phyloP scores from a whole-genome alignment of 2,888 invertebrate species.

The Rhopalosiphum nymphaeae region DNA sequence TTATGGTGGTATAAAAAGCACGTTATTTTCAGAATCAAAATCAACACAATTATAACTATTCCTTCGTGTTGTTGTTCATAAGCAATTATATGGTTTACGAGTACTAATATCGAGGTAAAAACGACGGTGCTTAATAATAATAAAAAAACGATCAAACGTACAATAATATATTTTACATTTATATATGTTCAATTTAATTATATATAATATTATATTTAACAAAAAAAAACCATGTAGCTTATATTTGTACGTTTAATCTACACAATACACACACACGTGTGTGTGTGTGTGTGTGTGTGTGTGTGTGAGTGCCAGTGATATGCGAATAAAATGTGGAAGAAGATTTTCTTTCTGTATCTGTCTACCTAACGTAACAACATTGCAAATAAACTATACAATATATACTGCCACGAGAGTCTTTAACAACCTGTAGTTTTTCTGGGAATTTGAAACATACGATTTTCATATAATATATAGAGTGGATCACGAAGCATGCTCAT shows the following conservation, averaged over 20 bases:
- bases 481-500: not conserved
- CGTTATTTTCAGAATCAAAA: not conserved
- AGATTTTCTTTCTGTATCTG: not conserved
- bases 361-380: not conserved
- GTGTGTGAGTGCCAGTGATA: not conserved
- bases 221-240: not conserved
- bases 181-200: no score
- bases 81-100: not conserved
- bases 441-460: not conserved
- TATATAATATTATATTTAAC: not conserved
- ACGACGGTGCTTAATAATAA: not conserved
- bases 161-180: not conserved
- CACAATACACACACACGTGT: no score
- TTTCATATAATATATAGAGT: not conserved
- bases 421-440: slow-evolving; percentile 30
- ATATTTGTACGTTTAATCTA: not conserved
- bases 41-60: not conserved
- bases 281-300: not conserved
- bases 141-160: not conserved
- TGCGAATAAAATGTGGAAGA: not conserved
- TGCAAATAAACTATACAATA: not conserved
- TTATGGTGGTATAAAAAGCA: not conserved
- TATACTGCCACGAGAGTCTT: slow-evolving; percentile 3
- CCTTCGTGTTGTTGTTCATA: not conserved
- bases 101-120: not conserved